Base-by-base conservation (phyloP, 1,140 invertebrate genomes). In the Penaeus japonicus region DNA sequence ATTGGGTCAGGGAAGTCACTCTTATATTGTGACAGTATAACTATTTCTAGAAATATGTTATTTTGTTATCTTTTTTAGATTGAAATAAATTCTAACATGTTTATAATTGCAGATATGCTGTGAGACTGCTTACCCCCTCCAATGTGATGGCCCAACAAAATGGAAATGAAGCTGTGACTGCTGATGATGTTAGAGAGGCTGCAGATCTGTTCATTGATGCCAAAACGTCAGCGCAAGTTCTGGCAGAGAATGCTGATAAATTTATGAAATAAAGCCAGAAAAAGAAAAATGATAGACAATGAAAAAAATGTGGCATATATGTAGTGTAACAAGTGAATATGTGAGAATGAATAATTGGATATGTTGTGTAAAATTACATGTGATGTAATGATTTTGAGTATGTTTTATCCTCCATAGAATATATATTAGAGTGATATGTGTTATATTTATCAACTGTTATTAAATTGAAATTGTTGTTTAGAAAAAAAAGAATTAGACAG, bases 61-160 rank as follows among this genome's bases (percentile, higher is more conserved):
- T 47, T 47, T 0, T 47, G 4, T 47, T n/a, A 62, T 62, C n/a
- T 20, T 62, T 20, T n/a, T 20, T 62, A 82, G 90, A 91, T 70
- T 5, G 94, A n/a, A n/a, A n/a, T n/a, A n/a, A n/a, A 96, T 91
- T n/a, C 59, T 20, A 20, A n/a, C 59, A 20, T 62, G 4, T 39
- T 27, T 79, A 12, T 79, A n/a, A 32, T 62, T 47, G 24, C 90
- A 90, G 90, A 70, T 99, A 99, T 93, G 97, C 97, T 7, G 96
- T 98, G 0, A 98, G 99, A 92, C 93, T 99, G 24, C 92, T 99
- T 73, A 99, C 98, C 18, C 99, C 99, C 1, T 96, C 97, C 2
- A 94, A 95, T 88, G 94, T 99, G 47, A 94, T 98, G 53, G 96
- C 97, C 1, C 97, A 97, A 92, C 96, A 98, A 53, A 98, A 98